A percentile compares a stretch with the other conserved stretches of the same genome.
These are phyloP conservation scores for Biston stratarius DNA, from an alignment of 2,888 invertebrate genomes.

Conservation along the genomic window DNA sequence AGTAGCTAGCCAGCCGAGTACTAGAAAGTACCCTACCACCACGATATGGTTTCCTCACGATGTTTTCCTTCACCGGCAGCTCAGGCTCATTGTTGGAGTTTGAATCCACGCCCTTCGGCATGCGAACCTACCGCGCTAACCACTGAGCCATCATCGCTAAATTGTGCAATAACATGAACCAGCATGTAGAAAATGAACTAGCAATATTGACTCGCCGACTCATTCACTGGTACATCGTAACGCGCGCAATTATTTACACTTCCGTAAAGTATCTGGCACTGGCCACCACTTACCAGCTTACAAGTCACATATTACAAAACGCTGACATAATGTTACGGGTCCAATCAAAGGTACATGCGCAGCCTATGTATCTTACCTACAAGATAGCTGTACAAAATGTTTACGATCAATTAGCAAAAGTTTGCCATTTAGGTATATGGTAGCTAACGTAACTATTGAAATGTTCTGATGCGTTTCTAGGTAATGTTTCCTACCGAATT, in stretches of 20 bases:
- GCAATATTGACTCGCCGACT: background rate
- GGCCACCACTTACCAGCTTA: constrained; percentile 13
- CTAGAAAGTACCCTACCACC: too few relatives aligned
- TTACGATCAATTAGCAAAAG: constrained; percentile 18
- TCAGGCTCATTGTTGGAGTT: too few relatives aligned
- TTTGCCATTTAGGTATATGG: constrained; percentile 23
- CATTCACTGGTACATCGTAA: constrained; percentile 30
- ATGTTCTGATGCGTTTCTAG: background rate
- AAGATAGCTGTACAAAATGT: constrained; percentile 21
- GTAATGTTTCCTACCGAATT: background rate
- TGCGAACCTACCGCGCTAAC: too few relatives aligned
- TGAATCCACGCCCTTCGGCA: too few relatives aligned
- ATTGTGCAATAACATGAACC: background rate
- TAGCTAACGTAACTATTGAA: background rate
- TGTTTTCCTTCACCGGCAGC: too few relatives aligned
- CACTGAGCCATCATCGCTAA: too few relatives aligned
- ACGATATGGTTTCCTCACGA: too few relatives aligned
- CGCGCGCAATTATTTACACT: constrained; percentile 35
- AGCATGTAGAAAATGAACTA: background rate
- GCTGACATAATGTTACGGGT: constrained; percentile 35
- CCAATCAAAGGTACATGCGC: constrained; percentile 24
- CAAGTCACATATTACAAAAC: constrained; percentile 37
- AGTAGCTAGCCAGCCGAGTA: too few relatives aligned
- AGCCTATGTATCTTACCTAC: constrained; percentile 3
- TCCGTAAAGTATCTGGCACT: constrained; percentile 35